A percentile compares a stretch with the other conserved stretches of the same genome.
Evolutionary conservation across 2,797 vertebrate genomes (phyloP).

Genomic region (Cossypha niveicapilla): DNA sequence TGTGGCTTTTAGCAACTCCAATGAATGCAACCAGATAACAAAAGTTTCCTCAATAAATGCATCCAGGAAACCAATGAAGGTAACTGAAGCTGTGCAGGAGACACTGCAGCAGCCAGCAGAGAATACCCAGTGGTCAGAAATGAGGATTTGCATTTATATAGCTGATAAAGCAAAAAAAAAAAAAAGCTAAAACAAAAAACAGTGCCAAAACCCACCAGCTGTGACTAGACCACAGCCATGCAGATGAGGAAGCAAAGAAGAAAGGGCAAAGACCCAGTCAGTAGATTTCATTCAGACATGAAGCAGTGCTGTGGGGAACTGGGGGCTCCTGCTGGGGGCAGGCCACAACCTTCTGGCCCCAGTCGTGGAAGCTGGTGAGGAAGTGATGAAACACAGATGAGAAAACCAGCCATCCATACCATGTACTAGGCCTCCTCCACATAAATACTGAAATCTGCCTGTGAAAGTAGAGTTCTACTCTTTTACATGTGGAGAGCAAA

Average conservation of each 20-base stretch:
- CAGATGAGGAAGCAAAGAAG: not conserved
- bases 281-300: not conserved
- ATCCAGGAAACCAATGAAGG: not conserved
- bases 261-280: not conserved
- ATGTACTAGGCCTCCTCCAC: not conserved
- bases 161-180: not conserved
- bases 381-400: not conserved
- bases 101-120: not conserved
- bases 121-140: not conserved
- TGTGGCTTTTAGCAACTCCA: not conserved
- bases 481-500: not conserved
- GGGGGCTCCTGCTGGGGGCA: not conserved
- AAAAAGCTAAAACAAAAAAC: rapidly evolving
- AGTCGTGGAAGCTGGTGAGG: not conserved
- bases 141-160: not conserved
- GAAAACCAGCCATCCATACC: not conserved
- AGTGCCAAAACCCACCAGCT: not conserved
- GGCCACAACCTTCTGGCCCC: not conserved
- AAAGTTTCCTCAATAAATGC: not conserved
- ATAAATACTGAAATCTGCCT: not conserved
- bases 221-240: not conserved
- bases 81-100: not conserved
- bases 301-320: not conserved
- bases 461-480: not conserved
- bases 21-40: not conserved